A percentile compares a stretch with the other conserved stretches of the same genome.
These are phyloP conservation scores for Myopa testacea DNA, from an alignment of 2,888 invertebrate genomes.

Conservation along the genomic window DNA sequence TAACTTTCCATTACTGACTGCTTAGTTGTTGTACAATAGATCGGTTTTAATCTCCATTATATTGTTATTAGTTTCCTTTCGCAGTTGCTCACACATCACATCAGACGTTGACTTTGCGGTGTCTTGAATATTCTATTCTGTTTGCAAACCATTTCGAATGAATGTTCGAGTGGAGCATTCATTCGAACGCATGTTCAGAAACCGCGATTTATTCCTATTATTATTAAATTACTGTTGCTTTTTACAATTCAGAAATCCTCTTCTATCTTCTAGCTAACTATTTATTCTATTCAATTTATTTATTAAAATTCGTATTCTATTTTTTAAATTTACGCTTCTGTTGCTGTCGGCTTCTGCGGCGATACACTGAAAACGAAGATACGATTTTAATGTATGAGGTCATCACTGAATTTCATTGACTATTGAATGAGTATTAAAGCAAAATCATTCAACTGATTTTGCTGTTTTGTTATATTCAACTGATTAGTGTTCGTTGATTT, in stretches of 20 bases:
- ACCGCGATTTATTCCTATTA: too few relatives aligned
- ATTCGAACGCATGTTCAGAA: too few relatives aligned
- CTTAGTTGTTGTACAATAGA: too few relatives aligned
- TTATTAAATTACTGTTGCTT: background rate
- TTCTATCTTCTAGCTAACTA: background rate
- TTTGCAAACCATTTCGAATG: too few relatives aligned
- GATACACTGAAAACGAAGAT: background rate
- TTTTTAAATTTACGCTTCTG: constrained; percentile 6
- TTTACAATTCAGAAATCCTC: background rate
- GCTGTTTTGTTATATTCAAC: background rate
- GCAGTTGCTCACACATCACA: too few relatives aligned
- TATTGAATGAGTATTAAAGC: background rate
- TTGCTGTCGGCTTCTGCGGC: background rate
- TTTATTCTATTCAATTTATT: background rate
- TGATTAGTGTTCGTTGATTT: too few relatives aligned
- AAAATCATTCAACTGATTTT: background rate
- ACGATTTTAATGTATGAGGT: constrained; percentile 17
- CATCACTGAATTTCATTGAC: constrained; percentile 23
- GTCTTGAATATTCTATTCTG: too few relatives aligned
- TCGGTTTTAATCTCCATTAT: too few relatives aligned
- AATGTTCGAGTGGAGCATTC: too few relatives aligned
- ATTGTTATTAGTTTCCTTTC: too few relatives aligned
- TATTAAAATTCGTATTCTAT: background rate
- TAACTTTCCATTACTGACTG: too few relatives aligned
- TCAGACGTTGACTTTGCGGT: too few relatives aligned